Evolutionary conservation across 2,888 invertebrate species (phyloP).

Genomic region (Ctena decussata): DNA sequence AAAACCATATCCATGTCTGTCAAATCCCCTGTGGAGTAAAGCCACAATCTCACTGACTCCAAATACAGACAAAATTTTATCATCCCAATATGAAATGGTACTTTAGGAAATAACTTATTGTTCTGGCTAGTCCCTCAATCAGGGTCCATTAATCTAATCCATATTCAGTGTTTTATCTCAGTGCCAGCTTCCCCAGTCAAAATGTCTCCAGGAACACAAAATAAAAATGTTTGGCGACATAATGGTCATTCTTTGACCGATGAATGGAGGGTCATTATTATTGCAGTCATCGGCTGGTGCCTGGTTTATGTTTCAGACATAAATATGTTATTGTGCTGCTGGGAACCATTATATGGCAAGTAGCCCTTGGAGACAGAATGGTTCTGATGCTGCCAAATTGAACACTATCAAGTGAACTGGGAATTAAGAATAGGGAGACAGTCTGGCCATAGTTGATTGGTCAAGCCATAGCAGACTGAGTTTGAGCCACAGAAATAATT

Average conservation of each 20-base stretch:
- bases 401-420: conserved; percentile 12
- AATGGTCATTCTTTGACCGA: conserved; percentile 12
- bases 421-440: conserved; percentile 6
- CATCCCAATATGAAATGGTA: background rate
- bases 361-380: conserved; percentile 11
- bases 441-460: background rate
- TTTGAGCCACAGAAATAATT: conserved; percentile 11
- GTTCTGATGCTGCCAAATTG: conserved; percentile 7
- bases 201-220: conserved; percentile 13
- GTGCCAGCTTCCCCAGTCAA: background rate
- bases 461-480: background rate
- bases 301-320: background rate
- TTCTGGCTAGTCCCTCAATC: background rate
- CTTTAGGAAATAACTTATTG: background rate
- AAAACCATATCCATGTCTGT: background rate
- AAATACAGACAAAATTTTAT: background rate
- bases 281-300: background rate
- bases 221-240: conserved; percentile 7
- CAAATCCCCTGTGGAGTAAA: background rate
- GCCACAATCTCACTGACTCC: background rate
- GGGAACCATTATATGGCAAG: conserved; percentile 1
- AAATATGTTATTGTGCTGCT: background rate
- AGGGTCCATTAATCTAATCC: conserved; percentile 3
- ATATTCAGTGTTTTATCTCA: background rate
- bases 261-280: conserved; percentile 11